Conservation (phyloP, 2,888 invertebrate genomes). For the Spisula subtruncata region DNA sequence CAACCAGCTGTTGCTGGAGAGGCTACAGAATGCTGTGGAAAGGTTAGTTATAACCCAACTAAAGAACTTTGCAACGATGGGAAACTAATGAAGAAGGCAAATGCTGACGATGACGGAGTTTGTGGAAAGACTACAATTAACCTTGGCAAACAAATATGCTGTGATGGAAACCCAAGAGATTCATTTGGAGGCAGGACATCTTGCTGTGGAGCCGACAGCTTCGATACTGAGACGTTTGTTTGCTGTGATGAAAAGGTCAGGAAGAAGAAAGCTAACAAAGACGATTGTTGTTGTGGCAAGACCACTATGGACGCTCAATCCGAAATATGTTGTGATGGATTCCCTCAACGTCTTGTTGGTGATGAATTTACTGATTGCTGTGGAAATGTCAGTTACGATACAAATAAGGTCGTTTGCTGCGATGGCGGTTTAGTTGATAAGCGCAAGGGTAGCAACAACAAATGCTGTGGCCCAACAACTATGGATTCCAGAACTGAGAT, state of each 20-base stretch:
- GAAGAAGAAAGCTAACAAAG: conserved; percentile 59
- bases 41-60: conserved; percentile 52
- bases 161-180: conserved; percentile 48
- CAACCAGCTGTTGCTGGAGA: conserved; percentile 52
- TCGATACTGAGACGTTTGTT: conserved; percentile 47
- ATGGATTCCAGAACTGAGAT: conserved; percentile 49
- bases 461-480: conserved; percentile 62
- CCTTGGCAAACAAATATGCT: conserved; percentile 56
- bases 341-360: conserved; percentile 53
- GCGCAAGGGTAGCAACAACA: conserved; percentile 43
- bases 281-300: conserved; percentile 67
- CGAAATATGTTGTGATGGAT: conserved; percentile 66
- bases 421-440: conserved; percentile 51
- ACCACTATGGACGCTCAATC: conserved; percentile 59
- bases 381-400: conserved; percentile 57
- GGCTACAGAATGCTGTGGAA: conserved; percentile 64
- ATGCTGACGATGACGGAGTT: conserved; percentile 53
- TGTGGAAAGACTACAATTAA: conserved; percentile 65
- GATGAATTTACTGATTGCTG: conserved; percentile 60
- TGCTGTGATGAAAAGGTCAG: conserved; percentile 61
- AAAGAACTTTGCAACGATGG: conserved; percentile 57
- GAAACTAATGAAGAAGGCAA: conserved; percentile 47
- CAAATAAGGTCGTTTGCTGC: conserved; percentile 56
- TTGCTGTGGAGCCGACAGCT: conserved; percentile 62
- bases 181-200: conserved; percentile 54